Conservation (phyloP, 2,113 vertebrate species). For the Sphyrna mokarran region DNA sequence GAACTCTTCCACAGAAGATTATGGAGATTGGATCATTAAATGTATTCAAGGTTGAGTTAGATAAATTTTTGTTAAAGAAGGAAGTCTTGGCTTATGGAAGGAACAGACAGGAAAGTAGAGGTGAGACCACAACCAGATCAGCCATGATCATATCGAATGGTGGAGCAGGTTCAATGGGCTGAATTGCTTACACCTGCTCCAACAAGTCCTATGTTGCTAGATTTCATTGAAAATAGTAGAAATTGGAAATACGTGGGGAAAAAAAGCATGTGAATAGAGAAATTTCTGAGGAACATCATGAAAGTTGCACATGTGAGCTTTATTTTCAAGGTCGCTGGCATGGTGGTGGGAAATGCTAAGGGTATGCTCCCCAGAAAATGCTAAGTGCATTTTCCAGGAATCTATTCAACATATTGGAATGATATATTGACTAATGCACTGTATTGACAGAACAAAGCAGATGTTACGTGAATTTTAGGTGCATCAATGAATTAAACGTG, state of each 20-base stretch:
- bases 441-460: neutral
- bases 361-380: neutral
- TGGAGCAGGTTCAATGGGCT: too few relatives aligned
- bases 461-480: neutral
- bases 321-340: neutral
- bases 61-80: too few relatives aligned
- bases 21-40: too few relatives aligned
- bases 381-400: neutral
- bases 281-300: neutral
- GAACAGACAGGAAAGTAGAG: too few relatives aligned
- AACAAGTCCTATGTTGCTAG: too few relatives aligned
- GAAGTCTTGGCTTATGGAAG: too few relatives aligned
- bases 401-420: slow-evolving; percentile 9
- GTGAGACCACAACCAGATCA: too few relatives aligned
- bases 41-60: too few relatives aligned
- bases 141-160: too few relatives aligned
- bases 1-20: too few relatives aligned
- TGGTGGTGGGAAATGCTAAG: neutral
- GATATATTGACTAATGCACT: neutral
- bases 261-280: neutral
- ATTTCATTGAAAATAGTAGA: neutral
- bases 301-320: neutral
- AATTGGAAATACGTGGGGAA: neutral
- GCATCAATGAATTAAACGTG: neutral
- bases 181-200: too few relatives aligned